Percentiles rank a stretch among this genome's conserved stretches.
These are phyloP conservation scores for Arctopsyche grandis DNA, from an alignment of 1,140 invertebrate species.

Conservation along the genomic window DNA sequence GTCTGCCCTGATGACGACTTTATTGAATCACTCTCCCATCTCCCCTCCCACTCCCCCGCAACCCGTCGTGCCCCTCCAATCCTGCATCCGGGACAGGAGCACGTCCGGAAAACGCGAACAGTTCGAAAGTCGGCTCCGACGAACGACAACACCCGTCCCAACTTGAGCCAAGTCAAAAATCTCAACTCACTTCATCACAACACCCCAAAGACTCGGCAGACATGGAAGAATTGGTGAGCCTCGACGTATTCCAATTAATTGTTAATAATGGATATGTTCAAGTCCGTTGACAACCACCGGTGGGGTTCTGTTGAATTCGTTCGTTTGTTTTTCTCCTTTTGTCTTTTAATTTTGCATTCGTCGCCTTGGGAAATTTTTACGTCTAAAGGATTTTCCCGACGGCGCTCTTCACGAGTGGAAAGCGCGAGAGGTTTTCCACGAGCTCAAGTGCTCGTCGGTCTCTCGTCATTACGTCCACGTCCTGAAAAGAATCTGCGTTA, in stretches of 20 bases:
- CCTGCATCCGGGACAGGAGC: not conserved
- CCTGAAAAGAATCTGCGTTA: too few relatives aligned
- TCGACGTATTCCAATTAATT: not conserved
- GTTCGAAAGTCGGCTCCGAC: not conserved
- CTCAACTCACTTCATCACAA: too few relatives aligned
- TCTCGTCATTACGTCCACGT: too few relatives aligned
- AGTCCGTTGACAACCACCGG: too few relatives aligned
- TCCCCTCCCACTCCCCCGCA: not conserved
- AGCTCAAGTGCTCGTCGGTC: too few relatives aligned
- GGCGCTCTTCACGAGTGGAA: too few relatives aligned
- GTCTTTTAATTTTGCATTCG: too few relatives aligned
- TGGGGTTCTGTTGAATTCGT: not conserved
- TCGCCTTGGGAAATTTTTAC: too few relatives aligned
- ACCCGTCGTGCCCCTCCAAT: not conserved
- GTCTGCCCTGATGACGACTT: conserved; percentile 22
- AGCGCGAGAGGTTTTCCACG: too few relatives aligned
- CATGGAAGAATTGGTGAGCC: not conserved
- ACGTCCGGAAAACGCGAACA: not conserved
- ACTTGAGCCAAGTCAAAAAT: not conserved
- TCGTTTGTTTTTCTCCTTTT: not conserved
- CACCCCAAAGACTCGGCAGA: too few relatives aligned
- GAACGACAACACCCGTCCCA: not conserved
- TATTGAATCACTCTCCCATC: conserved; percentile 34
- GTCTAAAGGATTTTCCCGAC: too few relatives aligned
- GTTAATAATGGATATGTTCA: too few relatives aligned